Evolutionary conservation across 2,888 invertebrate species (phyloP).

Genomic region (Ochropleura leucogaster): DNA sequence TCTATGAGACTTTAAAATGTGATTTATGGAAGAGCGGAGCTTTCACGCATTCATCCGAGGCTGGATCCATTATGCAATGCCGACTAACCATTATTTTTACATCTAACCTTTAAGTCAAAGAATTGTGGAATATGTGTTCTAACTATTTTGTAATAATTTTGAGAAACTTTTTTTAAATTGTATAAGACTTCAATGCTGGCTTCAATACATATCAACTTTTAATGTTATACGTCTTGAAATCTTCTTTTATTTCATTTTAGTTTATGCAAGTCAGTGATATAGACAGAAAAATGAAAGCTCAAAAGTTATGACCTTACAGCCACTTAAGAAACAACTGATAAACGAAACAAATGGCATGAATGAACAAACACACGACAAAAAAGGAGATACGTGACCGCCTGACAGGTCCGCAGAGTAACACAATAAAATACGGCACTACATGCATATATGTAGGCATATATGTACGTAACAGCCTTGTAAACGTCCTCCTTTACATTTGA

Average conservation of each 20-base stretch:
- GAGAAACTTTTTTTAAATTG: not conserved
- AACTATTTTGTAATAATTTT: conserved; percentile 5
- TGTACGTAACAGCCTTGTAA: conserved; percentile 56
- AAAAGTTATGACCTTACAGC: conserved; percentile 24
- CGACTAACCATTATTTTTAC: conserved; percentile 40
- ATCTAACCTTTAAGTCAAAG: conserved; percentile 28
- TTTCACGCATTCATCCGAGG: conserved; percentile 24
- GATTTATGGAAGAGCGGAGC: conserved; percentile 44
- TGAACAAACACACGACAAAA: conserved; percentile 52
- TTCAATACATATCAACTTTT: not conserved
- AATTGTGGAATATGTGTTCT: conserved; percentile 9
- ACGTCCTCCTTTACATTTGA: conserved; percentile 62
- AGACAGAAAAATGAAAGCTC: conserved; percentile 27
- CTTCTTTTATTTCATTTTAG: not conserved
- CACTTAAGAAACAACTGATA: conserved; percentile 37
- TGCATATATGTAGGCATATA: conserved; percentile 23
- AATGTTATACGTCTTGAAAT: not conserved
- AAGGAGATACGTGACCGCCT: conserved; percentile 36
- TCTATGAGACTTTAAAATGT: conserved; percentile 48
- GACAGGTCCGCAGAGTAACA: conserved; percentile 40
- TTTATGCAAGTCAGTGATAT: not conserved
- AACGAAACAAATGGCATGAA: conserved; percentile 53
- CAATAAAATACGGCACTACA: conserved; percentile 56
- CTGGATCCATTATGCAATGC: conserved; percentile 32
- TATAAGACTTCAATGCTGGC: not conserved